phyloP scores from a whole-genome alignment of 2,113 vertebrate species.

The Chlamydotis undulata region DNA sequence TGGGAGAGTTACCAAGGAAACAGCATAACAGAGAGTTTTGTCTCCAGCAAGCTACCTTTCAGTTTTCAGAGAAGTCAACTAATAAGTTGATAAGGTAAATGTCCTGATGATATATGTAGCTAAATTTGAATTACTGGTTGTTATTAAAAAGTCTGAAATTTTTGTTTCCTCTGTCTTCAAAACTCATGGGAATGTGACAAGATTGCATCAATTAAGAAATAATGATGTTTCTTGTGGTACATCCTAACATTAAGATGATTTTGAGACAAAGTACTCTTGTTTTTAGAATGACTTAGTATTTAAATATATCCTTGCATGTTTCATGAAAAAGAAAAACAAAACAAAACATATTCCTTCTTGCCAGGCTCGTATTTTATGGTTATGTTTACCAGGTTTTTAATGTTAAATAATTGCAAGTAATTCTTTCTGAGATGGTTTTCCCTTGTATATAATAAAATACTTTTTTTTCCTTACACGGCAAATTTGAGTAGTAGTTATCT shows the following conservation, averaged over 20 bases:
- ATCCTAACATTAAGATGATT: not conserved
- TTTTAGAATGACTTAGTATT: not conserved
- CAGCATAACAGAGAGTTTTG: rapidly evolving
- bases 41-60: not conserved
- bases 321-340: not conserved
- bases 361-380: not conserved
- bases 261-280: not conserved
- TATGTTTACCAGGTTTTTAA: not conserved
- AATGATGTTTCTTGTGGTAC: not conserved
- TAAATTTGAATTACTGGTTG: not conserved
- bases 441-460: not conserved
- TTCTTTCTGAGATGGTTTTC: not conserved
- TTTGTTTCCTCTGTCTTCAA: not conserved
- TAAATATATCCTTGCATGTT: not conserved
- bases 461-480: not conserved
- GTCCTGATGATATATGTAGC: not conserved
- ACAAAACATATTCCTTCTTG: not conserved
- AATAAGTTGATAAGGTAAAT: not conserved
- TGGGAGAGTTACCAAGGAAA: not conserved
- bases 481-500: not conserved
- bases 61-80: not conserved
- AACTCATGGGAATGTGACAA: not conserved
- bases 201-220: not conserved
- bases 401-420: not conserved
- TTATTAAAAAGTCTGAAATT: not conserved